phyloP scores from a whole-genome alignment of 2,797 vertebrate genomes.

The Eurystomus glaucurus region DNA sequence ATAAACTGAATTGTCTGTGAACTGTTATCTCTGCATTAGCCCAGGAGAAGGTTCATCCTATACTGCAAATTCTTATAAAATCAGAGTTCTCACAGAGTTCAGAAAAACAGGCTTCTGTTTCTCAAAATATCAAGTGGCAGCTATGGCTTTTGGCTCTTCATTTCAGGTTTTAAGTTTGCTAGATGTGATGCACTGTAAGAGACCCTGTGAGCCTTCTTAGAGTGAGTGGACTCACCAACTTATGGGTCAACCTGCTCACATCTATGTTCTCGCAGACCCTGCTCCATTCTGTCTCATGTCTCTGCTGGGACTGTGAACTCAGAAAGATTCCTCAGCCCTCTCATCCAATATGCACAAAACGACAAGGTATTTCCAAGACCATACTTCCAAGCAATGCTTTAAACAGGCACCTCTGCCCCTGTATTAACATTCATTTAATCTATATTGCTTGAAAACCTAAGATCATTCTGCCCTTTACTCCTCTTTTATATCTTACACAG shows the following conservation, averaged over 20 bases:
- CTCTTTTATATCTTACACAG: rapidly evolving
- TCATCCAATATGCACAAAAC: neutral
- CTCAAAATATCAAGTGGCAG: neutral
- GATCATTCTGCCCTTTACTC: neutral
- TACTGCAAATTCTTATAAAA: neutral
- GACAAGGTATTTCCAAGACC: neutral
- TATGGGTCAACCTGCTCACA: neutral
- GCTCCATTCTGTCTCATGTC: rapidly evolving
- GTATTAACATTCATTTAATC: neutral
- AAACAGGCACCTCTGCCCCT: neutral
- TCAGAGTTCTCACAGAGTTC: neutral
- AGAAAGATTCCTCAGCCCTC: neutral
- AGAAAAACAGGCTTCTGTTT: neutral
- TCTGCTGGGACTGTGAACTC: neutral
- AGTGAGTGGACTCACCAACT: neutral
- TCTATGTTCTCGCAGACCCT: rapidly evolving
- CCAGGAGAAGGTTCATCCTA: neutral
- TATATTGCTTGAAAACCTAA: neutral
- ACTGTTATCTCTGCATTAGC: neutral
- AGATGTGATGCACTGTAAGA: neutral
- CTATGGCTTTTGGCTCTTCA: neutral
- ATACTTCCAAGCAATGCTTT: neutral
- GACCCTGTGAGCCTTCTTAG: neutral
- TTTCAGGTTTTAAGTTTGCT: neutral
- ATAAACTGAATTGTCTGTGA: neutral